phyloP scores from a whole-genome alignment of 2,113 vertebrate species.

The Protobothrops mucrosquamatus region DNA sequence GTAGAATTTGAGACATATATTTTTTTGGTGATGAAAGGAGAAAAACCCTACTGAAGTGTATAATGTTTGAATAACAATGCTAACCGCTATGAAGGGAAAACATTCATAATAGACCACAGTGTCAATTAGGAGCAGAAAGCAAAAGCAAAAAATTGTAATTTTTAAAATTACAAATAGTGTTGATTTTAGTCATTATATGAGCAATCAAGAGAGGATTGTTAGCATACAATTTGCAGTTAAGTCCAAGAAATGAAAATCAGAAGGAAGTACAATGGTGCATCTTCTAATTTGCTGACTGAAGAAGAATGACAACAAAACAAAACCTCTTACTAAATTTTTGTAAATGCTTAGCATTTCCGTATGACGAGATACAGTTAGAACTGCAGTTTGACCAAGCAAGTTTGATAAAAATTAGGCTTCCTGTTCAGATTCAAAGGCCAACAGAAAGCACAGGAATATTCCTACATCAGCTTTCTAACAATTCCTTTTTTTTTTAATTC shows the following conservation, averaged over 20 bases:
- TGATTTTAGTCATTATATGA: not conserved
- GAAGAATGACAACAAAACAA: not conserved
- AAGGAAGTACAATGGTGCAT: not conserved
- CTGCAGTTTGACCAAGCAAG: conserved; percentile 9
- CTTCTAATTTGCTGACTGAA: not conserved
- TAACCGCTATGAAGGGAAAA: conserved; percentile 29
- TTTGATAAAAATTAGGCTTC: not conserved
- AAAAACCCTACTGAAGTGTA: conserved; percentile 29
- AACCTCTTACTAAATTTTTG: not conserved
- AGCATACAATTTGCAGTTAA: conserved; percentile 9
- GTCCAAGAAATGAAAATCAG: not conserved
- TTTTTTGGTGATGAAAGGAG: conserved; percentile 28
- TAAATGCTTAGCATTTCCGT: not conserved
- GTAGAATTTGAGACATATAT: conserved; percentile 31
- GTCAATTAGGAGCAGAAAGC: conserved; percentile 33
- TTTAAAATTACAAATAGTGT: not conserved
- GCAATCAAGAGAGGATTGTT: conserved; percentile 30
- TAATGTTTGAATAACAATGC: conserved; percentile 40
- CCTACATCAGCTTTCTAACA: not conserved
- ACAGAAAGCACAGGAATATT: not conserved
- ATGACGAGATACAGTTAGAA: not conserved
- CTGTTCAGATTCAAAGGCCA: not conserved
- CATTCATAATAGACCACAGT: conserved; percentile 40
- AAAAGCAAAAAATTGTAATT: conserved; percentile 16
- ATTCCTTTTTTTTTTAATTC: too few species aligned